Conservation (phyloP, 2,888 invertebrate genomes). For the Busseola fusca region DNA sequence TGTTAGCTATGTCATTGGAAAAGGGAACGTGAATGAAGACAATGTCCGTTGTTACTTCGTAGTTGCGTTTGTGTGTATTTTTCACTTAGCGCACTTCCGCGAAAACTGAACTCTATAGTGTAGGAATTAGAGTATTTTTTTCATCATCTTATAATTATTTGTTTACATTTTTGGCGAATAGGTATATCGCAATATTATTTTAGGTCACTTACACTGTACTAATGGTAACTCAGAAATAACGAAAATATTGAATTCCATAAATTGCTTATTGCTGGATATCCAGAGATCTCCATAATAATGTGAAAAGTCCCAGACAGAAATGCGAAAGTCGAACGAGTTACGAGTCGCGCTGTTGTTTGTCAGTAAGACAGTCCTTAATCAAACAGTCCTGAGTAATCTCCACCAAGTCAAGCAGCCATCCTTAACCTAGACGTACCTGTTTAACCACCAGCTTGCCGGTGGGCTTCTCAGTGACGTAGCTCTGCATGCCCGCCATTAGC, state of each 20-base stretch:
- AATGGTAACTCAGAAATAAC: conserved; percentile 9
- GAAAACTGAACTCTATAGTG: conserved; percentile 6
- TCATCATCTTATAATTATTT: too few relatives aligned
- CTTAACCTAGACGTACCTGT: conserved; percentile 70
- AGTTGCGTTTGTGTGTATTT: background rate
- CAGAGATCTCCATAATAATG: background rate
- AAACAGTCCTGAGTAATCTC: background rate
- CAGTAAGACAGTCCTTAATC: background rate
- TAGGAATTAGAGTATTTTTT: too few relatives aligned
- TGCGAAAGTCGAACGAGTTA: background rate
- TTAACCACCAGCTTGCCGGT: conserved; percentile 67
- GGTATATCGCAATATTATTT: too few relatives aligned
- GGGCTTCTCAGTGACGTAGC: conserved; percentile 80
- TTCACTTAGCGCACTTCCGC: conserved; percentile 16
- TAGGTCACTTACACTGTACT: conserved; percentile 6
- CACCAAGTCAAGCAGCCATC: background rate
- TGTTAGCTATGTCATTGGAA: background rate
- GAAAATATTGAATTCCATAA: background rate
- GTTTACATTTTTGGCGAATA: too few relatives aligned
- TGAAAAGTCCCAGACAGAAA: background rate
- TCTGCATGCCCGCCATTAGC: conserved; percentile 93
- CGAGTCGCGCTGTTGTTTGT: background rate
- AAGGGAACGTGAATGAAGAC: conserved; percentile 4
- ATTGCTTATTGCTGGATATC: background rate
- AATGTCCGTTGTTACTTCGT: background rate